Base-by-base conservation (phyloP, 2,888 invertebrate genomes). In the Daptonema setosum region DNA sequence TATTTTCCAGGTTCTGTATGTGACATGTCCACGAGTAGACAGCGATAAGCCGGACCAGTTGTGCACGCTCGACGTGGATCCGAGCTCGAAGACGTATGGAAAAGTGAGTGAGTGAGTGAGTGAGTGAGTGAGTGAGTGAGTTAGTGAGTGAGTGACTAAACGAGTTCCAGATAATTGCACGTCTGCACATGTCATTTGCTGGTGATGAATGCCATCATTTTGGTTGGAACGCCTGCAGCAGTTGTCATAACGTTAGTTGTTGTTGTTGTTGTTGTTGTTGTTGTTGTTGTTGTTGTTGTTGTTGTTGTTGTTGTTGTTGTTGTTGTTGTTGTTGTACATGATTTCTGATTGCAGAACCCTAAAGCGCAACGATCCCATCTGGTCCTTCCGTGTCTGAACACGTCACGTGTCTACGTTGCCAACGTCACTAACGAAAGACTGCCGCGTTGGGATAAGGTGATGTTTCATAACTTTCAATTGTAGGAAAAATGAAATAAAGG, bases 211-310 rank as follows among this genome's bases (percentile, higher is more conserved):
- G 95, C 0, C 95, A 95, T 70, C 95, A 95, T 70, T 82, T 83
- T 48, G 93, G 93, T 0, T 95, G 93, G 93, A 93, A 95, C 70
- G 81, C 87, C 0, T 95, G 95, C 71, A 87, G 88, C 63, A 90
- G 90, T 71, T 93, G n/a, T n/a, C n/a, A n/a, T n/a, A n/a, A n/a
- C n/a, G n/a, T n/a, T n/a, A n/a, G n/a, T n/a, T n/a, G n/a, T n/a
- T n/a, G n/a, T n/a, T n/a, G n/a, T n/a, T n/a, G n/a, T n/a, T n/a
- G n/a, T n/a, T n/a, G n/a, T n/a, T n/a, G n/a, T n/a, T n/a, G n/a
- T n/a, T n/a, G n/a, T n/a, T n/a, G n/a, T n/a, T n/a, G n/a, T n/a
- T n/a, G n/a, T n/a, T n/a, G n/a, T n/a, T n/a, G n/a, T n/a, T n/a
- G n/a, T n/a, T n/a, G n/a, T n/a, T n/a, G n/a, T n/a, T n/a, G n/a